These are phyloP conservation scores for Dastarcus helophoroides DNA, from an alignment of 2,888 invertebrate species.

Conservation along the genomic window DNA sequence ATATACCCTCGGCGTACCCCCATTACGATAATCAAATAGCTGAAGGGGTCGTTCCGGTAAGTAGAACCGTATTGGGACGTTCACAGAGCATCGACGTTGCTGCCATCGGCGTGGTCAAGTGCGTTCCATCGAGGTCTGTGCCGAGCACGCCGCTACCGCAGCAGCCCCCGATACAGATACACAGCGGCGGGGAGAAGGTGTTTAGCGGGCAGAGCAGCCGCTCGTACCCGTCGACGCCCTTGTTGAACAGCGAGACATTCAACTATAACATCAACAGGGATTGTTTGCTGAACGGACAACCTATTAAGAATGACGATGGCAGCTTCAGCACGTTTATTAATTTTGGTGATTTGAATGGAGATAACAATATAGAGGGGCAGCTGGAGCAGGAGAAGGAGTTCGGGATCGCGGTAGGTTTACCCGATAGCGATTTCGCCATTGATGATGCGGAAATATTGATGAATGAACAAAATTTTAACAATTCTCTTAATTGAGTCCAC, in stretches of 20 bases:
- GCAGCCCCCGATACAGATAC: conserved; percentile 28
- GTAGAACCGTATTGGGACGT: conserved; percentile 11
- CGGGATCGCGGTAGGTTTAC: conserved; percentile 20
- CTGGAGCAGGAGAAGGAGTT: conserved; percentile 13
- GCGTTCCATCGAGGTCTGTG: conserved; percentile 50
- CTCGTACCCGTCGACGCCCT: conserved; percentile 68
- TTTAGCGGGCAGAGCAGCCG: conserved; percentile 51
- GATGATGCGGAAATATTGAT: conserved; percentile 23
- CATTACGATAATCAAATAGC: conserved; percentile 5
- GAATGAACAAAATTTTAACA: conserved; percentile 20
- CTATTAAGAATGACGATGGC: conserved; percentile 23
- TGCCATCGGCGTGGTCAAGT: conserved; percentile 20
- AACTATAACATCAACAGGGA: conserved; percentile 32
- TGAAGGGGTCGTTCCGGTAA: not conserved
- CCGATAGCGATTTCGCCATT: conserved; percentile 19
- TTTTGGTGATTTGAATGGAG: conserved; percentile 16
- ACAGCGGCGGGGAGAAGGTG: too few species aligned
- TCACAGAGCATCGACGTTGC: conserved; percentile 26
- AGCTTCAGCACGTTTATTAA: conserved; percentile 7
- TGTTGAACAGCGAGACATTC: conserved; percentile 37
- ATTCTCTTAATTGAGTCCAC: conserved; percentile 19
- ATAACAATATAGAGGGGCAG: conserved; percentile 18
- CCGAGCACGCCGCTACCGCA: conserved; percentile 50
- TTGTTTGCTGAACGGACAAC: conserved; percentile 35
- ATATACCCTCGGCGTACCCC: conserved; percentile 7